Base-by-base conservation (phyloP, 2,888 invertebrate species). In the Galeruca laticollis region DNA sequence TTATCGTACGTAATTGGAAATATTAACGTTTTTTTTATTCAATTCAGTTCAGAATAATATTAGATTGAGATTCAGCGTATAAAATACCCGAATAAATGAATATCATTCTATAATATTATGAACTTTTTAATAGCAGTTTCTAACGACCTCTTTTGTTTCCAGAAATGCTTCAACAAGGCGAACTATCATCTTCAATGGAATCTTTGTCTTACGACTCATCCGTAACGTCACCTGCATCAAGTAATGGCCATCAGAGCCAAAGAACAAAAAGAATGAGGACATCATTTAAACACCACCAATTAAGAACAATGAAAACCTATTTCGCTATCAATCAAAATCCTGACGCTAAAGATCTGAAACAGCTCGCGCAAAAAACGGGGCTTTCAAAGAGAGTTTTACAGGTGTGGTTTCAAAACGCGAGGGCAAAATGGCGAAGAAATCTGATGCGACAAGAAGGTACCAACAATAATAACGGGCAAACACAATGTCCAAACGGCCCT, bases 401-500 rank as follows among this genome's bases (percentile, higher is more conserved):
- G 93, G 98, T 99, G 1, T 99, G 99, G 99, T 99, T 99, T 86
- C 99, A 99, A 90, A 99, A 99, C 84, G 98, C 99, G 0, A 89
- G 99, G 62, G 99, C 99, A 43, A 99, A 99, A 87, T 99, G 97
- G 94, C 91, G 99, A 76, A 91, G 99, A 62, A 98, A 95, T 85
- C 90, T 95, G 84, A 94, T 95, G 93, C 87, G 95, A 60, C 95
- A 95, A 82, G 95, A 96, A 82, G 89, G 90, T 37, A 81, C 82
- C 18, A 75, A 81, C 72, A 78, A 76, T 20, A 63, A 56, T 11
- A 79, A 72, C 69, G 77, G 79, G 60, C 78, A 80, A 59, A 79
- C 75, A 43, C 81, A 79, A 69, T 81, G 81, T 35, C 76, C 83
- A 18, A 83, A 81, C 68, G 82, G 80, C 0, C 82, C 83, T 13